Evolutionary conservation across 1,140 invertebrate species (phyloP).

Genomic region (Hypothenemus hampei): DNA sequence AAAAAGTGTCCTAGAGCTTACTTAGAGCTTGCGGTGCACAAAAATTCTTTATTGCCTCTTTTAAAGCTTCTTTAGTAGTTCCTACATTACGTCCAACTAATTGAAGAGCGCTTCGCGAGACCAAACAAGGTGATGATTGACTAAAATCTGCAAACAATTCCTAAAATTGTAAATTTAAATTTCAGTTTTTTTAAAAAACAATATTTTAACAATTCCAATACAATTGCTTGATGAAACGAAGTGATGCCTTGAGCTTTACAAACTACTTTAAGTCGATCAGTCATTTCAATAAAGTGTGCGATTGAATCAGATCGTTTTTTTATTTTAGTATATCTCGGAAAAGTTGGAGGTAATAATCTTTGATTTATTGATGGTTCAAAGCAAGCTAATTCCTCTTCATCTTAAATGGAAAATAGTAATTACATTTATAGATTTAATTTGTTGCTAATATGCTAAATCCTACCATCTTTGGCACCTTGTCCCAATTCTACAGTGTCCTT

Average conservation of each 20-base stretch:
- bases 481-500: slow-evolving; percentile 72
- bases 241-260: slow-evolving; percentile 75
- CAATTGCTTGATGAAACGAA: slow-evolving; percentile 78
- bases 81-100: slow-evolving; percentile 56
- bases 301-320: slow-evolving; percentile 77
- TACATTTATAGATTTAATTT: neutral
- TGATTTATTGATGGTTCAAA: slow-evolving; percentile 96
- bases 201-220: no score
- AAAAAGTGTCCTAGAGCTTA: slow-evolving; percentile 2
- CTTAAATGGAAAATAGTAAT: slow-evolving; percentile 24
- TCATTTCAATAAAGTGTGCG: slow-evolving; percentile 77
- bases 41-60: slow-evolving; percentile 79
- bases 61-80: slow-evolving; percentile 73
- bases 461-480: slow-evolving; percentile 54
- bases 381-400: slow-evolving; percentile 57
- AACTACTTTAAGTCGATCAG: slow-evolving; percentile 73
- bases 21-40: slow-evolving; percentile 74
- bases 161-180: slow-evolving; percentile 51
- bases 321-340: slow-evolving; percentile 94
- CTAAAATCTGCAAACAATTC: slow-evolving; percentile 94
- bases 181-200: neutral
- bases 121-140: slow-evolving; percentile 81
- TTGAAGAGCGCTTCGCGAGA: slow-evolving; percentile 89
- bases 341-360: slow-evolving; percentile 91
- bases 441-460: neutral